A percentile compares a stretch with the other conserved stretches of the same genome.
Conservation (phyloP, 2,888 invertebrate species). For the Dorcus hopei region DNA sequence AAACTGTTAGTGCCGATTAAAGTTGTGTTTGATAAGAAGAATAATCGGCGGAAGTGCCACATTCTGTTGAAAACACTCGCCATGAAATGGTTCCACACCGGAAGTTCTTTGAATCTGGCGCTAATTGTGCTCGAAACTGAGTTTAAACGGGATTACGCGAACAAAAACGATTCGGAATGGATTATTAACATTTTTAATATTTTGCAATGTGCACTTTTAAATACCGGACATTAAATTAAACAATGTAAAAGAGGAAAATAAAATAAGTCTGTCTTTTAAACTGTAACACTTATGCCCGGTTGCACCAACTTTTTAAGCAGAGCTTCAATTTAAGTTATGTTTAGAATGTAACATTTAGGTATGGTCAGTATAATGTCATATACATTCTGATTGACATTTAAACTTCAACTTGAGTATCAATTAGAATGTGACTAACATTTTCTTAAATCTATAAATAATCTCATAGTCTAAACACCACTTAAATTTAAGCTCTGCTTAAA, state of each 20-base stretch:
- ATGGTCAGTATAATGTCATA: too few species aligned
- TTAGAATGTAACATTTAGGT: too few species aligned
- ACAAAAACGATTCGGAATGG: constrained; percentile 40
- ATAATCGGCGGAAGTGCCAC: constrained; percentile 33
- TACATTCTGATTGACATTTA: too few species aligned
- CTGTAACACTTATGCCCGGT: too few species aligned
- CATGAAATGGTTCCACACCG: constrained; percentile 43
- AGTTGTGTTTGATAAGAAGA: constrained; percentile 30
- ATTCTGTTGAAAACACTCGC: constrained; percentile 42
- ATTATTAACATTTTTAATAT: constrained; percentile 42
- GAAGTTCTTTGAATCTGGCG: constrained; percentile 37
- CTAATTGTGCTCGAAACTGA: constrained; percentile 46
- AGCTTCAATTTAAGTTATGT: too few species aligned
- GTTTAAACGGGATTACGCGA: constrained; percentile 42
- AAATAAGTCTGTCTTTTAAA: background rate
- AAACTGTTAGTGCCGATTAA: constrained; percentile 45
- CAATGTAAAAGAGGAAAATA: background rate
- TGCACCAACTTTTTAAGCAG: too few species aligned
- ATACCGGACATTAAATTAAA: constrained; percentile 1
- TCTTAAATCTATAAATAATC: too few species aligned
- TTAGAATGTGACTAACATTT: too few species aligned
- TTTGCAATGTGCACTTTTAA: constrained; percentile 39
- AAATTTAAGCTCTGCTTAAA: too few species aligned
- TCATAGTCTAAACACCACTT: too few species aligned
- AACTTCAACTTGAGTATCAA: too few species aligned